A percentile compares a stretch with the other conserved stretches of the same genome.
Evolutionary conservation across 2,888 invertebrate species (phyloP).

Genomic region (Coleophora deauratella): DNA sequence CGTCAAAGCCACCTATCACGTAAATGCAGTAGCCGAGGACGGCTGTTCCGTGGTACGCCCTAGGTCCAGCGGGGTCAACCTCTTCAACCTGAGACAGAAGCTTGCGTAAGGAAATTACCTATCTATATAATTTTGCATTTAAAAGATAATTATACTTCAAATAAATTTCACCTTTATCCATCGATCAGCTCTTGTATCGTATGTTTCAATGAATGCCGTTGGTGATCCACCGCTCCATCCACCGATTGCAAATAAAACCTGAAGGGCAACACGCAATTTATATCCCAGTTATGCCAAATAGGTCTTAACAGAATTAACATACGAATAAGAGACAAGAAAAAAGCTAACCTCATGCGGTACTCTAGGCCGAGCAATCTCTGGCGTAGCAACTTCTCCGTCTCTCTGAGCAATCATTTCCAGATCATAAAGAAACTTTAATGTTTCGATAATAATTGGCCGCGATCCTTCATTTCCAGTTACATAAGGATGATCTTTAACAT

Average conservation of each 20-base stretch:
- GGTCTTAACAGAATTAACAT: too few relatives aligned
- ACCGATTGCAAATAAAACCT: conserved; percentile 82
- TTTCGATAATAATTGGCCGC: conserved; percentile 91
- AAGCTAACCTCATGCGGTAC: conserved; percentile 83
- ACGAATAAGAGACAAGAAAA: background rate
- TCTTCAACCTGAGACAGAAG: conserved; percentile 75
- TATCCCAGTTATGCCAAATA: background rate
- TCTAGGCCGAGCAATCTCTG: conserved; percentile 86
- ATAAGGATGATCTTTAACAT: conserved; percentile 90
- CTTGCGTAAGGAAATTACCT: background rate
- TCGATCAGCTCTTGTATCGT: conserved; percentile 90
- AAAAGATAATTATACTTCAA: too few relatives aligned
- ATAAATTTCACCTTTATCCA: conserved; percentile 80
- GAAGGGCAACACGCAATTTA: conserved; percentile 3
- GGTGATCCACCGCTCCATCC: conserved; percentile 80
- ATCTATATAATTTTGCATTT: too few relatives aligned
- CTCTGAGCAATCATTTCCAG: conserved; percentile 88
- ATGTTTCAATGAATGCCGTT: conserved; percentile 87
- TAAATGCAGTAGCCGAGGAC: conserved; percentile 89
- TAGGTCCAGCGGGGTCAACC: conserved; percentile 86
- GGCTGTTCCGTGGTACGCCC: conserved; percentile 95
- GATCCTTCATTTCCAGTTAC: conserved; percentile 88
- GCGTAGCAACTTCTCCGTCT: conserved; percentile 87
- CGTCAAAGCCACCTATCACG: conserved; percentile 94
- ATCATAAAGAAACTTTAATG: conserved; percentile 92